Base-by-base conservation (phyloP, 2,797 vertebrate species). In the Lepus townsendii region DNA sequence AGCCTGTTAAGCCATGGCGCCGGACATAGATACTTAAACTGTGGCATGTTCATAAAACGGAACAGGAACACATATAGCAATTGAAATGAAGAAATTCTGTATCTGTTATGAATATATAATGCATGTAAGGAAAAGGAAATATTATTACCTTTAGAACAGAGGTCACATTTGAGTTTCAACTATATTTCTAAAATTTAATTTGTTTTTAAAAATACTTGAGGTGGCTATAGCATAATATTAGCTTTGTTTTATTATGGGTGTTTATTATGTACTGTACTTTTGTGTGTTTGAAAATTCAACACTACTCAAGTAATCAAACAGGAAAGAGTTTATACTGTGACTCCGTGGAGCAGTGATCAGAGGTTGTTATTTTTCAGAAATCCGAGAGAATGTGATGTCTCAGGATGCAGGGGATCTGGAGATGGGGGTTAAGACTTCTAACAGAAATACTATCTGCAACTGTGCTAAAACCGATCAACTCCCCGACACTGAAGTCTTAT, bases 61-160 rank as follows among this genome's bases (percentile, higher is more conserved):
- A 88, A 71, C 12, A 75, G 9, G 6, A 88, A 71, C 12, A 75
- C 30, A 65, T 26, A 66, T 5, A 19, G 4, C 30, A 80, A 7
- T 91, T 91, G 89, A 93, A 91, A 91, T 47, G 26, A 94, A 90
- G 30, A 75, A 88, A 66, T 30, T 79, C 11, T 42, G 62, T 42
- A 52, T 27, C 63, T 7, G n/a, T 69, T 27, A 65, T 83, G 35
- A 85, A 83, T 69, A 80, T 38, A 80, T 38, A 57, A 78, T 38
- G 19, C 5, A 86, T 50, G 42, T 68, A 86, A 90, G 52, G 27
- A 47, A 88, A 87, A 88, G n/a, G 54, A 62, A 24, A 52, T 11
- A n/a, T 3, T 19, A 71, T 3, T 20, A 71, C 38, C 62, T 94
- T 89, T 35, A 94, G 54, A 91, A 85, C 1, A 90, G 35, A 82